phyloP scores from a whole-genome alignment of 2,888 invertebrate species.

The Lacanobia wlatinum region DNA sequence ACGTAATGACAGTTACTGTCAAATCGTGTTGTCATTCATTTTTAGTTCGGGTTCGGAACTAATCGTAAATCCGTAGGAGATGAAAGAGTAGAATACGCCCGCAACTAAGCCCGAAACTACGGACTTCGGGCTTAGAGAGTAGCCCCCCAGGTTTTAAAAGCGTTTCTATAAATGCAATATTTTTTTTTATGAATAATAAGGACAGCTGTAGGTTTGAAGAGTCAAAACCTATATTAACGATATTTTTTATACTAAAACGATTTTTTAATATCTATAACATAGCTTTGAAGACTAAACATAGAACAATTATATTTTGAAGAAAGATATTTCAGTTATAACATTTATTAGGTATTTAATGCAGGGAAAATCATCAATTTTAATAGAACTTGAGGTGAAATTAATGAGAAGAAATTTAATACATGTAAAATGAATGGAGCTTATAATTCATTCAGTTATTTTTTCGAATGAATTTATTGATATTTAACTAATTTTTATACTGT shows the following conservation, averaged over 20 bases:
- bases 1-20: no score
- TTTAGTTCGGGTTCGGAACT: no score
- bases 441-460: slow-evolving; percentile 50
- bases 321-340: slow-evolving; percentile 11
- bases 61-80: no score
- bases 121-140: no score
- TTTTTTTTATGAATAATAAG: slow-evolving; percentile 19
- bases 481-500: slow-evolving; percentile 23
- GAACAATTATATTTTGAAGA: slow-evolving; percentile 20
- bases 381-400: neutral
- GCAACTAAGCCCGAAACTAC: no score
- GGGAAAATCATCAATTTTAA: slow-evolving; percentile 6
- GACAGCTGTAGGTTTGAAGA: neutral
- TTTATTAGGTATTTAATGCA: slow-evolving; percentile 19
- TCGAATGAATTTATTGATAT: slow-evolving; percentile 45
- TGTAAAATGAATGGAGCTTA: slow-evolving; percentile 26
- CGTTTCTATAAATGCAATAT: slow-evolving; percentile 26
- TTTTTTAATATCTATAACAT: slow-evolving; percentile 1
- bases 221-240: neutral
- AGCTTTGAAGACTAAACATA: neutral
- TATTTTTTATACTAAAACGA: slow-evolving; percentile 17
- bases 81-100: no score
- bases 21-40: no score
- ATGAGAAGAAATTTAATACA: slow-evolving; percentile 9
- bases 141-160: no score